Evolutionary conservation across 92 coral and sea anemone genomes (phyloP).

Genomic region (Parazoanthus darwini): DNA sequence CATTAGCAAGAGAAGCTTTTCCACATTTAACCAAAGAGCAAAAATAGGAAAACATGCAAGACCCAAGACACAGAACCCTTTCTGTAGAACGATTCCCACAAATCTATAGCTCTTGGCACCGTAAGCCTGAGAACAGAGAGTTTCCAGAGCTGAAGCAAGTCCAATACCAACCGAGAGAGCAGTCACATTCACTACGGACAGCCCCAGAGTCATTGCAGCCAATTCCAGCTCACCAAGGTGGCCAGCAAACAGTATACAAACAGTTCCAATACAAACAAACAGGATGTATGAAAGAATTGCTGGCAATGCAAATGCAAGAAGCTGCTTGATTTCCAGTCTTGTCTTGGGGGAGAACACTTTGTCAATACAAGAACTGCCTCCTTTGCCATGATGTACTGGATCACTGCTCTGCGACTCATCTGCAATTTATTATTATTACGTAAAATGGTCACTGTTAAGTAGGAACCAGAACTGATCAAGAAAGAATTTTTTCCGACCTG

Average conservation of each 20-base stretch:
- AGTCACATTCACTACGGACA: slow-evolving; percentile 60
- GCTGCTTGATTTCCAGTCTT: slow-evolving; percentile 47
- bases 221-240: slow-evolving; percentile 71
- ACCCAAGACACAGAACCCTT: slow-evolving; percentile 63
- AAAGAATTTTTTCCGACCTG: too few relatives aligned
- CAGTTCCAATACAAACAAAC: slow-evolving; percentile 37
- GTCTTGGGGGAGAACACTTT: slow-evolving; percentile 43
- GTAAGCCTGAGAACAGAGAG: slow-evolving; percentile 79
- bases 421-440: background rate
- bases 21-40: slow-evolving; percentile 67
- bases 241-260: slow-evolving; percentile 74
- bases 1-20: slow-evolving; percentile 50
- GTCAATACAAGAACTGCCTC: background rate
- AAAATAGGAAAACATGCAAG: slow-evolving; percentile 47
- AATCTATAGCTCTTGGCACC: slow-evolving; percentile 74
- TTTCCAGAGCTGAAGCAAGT: slow-evolving; percentile 69
- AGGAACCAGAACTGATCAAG: too few relatives aligned
- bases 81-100: slow-evolving; percentile 67
- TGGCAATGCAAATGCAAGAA: slow-evolving; percentile 67
- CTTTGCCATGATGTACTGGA: background rate
- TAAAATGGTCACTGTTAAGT: too few relatives aligned
- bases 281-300: slow-evolving; percentile 57
- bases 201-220: slow-evolving; percentile 66
- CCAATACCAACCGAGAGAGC: slow-evolving; percentile 69
- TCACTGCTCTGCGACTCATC: background rate